Conservation (phyloP, 2,113 vertebrate genomes). For the Azemiops feae region DNA sequence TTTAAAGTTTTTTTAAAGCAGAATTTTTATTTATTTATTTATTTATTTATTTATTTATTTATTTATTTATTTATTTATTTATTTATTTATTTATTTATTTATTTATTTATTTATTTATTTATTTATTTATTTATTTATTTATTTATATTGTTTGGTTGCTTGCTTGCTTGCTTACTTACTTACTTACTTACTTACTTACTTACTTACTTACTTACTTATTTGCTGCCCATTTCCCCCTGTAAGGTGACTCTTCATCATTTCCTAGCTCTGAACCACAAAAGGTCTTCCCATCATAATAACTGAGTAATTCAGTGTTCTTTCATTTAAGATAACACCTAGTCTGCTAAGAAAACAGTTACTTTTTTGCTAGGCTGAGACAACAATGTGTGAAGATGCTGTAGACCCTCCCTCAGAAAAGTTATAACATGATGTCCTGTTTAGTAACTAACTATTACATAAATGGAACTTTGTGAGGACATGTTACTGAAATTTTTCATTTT, state of each 20-base stretch:
- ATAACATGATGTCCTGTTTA: not conserved
- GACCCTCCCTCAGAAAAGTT: fast-evolving
- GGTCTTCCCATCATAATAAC: not conserved
- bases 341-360: not conserved
- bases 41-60: too few relatives aligned
- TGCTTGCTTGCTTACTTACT: too few relatives aligned
- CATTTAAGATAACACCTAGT: not conserved
- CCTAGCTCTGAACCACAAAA: not conserved
- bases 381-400: not conserved
- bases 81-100: too few relatives aligned
- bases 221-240: not conserved
- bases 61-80: not conserved
- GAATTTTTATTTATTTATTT: not conserved
- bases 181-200: too few relatives aligned
- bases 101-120: not conserved
- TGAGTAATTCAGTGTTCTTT: not conserved
- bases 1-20: not conserved
- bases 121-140: too few relatives aligned
- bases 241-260: not conserved
- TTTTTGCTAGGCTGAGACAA: not conserved
- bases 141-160: fast-evolving
- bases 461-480: not conserved
- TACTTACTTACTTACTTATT: not conserved
- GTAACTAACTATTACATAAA: not conserved
- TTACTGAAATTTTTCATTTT: not conserved